These are phyloP conservation scores for Criorhina ranunculi DNA, from an alignment of 2,888 invertebrate genomes.

Conservation along the genomic window DNA sequence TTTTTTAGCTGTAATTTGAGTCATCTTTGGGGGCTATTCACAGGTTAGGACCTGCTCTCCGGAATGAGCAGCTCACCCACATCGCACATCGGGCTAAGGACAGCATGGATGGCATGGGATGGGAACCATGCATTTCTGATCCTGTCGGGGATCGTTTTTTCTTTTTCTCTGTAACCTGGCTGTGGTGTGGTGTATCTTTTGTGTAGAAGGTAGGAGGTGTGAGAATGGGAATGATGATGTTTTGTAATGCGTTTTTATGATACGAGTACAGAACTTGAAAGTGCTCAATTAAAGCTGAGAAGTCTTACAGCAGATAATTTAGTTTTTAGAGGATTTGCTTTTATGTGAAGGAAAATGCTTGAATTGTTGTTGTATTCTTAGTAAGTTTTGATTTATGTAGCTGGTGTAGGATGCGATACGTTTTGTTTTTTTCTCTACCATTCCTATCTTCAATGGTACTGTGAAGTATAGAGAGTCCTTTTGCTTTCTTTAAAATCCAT, in stretches of 20 bases:
- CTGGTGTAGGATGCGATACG: too few relatives aligned
- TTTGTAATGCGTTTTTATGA: slow-evolving; percentile 58
- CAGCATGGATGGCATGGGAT: slow-evolving; percentile 10
- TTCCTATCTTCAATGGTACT: too few relatives aligned
- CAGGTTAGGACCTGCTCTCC: slow-evolving; percentile 37
- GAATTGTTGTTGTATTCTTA: neutral
- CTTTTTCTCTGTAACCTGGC: neutral
- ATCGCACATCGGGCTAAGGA: slow-evolving; percentile 49
- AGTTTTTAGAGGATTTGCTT: slow-evolving; percentile 16
- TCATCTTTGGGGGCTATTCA: slow-evolving; percentile 55
- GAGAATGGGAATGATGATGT: slow-evolving; percentile 60
- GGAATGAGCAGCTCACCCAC: slow-evolving; percentile 69
- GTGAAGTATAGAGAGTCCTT: too few relatives aligned
- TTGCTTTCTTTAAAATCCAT: too few relatives aligned
- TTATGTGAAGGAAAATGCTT: slow-evolving; percentile 3
- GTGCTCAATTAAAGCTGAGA: slow-evolving; percentile 42
- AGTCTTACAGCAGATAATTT: slow-evolving; percentile 45
- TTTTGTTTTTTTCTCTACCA: too few relatives aligned
- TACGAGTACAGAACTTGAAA: slow-evolving; percentile 16
- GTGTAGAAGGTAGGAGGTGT: slow-evolving; percentile 48
- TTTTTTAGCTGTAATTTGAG: slow-evolving; percentile 43
- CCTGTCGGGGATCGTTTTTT: slow-evolving; percentile 23
- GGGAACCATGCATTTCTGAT: slow-evolving; percentile 53
- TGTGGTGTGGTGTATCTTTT: slow-evolving; percentile 23
- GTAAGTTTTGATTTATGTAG: too few relatives aligned